A percentile compares a stretch with the other conserved stretches of the same genome.
Evolutionary conservation across 2,113 vertebrate species (phyloP).

Genomic region (Macaca nemestrina): DNA sequence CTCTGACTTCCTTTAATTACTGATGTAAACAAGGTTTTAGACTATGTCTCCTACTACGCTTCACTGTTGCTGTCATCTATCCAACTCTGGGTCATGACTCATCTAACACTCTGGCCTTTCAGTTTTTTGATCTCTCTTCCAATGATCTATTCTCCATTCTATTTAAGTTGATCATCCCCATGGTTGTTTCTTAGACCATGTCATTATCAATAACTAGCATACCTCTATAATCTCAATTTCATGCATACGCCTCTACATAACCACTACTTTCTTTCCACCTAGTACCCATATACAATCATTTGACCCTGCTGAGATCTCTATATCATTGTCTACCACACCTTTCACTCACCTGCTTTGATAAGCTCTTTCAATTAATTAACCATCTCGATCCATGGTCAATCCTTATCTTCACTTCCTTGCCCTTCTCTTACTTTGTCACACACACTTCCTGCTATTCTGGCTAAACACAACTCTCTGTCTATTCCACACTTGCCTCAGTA

Average conservation of each 20-base stretch:
- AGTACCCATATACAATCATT: neutral
- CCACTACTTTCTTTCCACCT: neutral
- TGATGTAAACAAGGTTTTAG: neutral
- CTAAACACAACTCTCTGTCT: neutral
- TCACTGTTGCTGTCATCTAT: neutral
- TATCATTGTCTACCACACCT: neutral
- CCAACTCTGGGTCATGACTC: neutral
- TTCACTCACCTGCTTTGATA: neutral
- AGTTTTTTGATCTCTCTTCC: neutral
- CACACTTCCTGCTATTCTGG: neutral
- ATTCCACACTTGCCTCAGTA: neutral
- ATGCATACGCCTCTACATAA: neutral
- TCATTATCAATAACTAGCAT: neutral
- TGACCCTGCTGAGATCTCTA: neutral
- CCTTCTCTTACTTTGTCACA: neutral
- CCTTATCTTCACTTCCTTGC: neutral
- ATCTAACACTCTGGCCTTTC: neutral
- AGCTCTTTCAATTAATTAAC: neutral
- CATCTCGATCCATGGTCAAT: neutral
- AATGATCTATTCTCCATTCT: neutral
- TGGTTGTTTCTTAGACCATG: neutral
- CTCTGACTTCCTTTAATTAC: neutral
- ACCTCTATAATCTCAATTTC: neutral
- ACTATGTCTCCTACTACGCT: neutral
- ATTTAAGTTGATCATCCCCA: neutral